These are phyloP conservation scores for Tillus elongatus DNA, from an alignment of 2,888 invertebrate species.

Conservation along the genomic window DNA sequence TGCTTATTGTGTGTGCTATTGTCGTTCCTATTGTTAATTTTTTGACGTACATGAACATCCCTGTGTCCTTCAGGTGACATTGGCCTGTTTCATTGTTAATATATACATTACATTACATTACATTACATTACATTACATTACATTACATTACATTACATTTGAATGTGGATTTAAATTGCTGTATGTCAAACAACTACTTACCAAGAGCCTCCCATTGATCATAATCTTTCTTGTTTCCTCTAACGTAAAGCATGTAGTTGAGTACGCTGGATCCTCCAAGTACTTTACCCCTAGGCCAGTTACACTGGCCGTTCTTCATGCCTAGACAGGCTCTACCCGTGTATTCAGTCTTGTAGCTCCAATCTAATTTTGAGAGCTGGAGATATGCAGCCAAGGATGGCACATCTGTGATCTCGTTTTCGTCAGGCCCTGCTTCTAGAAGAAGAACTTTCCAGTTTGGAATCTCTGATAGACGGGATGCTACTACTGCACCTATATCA, in stretches of 20 bases:
- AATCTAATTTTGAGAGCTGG: constrained; percentile 77
- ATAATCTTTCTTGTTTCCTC: constrained; percentile 74
- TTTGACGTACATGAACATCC: too few species aligned
- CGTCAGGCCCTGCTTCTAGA: constrained; percentile 78
- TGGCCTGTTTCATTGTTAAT: too few species aligned
- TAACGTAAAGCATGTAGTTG: constrained; percentile 85
- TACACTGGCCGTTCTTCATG: constrained; percentile 72
- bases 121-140: too few species aligned
- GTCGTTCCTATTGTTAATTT: too few species aligned
- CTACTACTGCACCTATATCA: constrained; percentile 83
- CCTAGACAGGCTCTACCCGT: constrained; percentile 72
- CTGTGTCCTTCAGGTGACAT: too few species aligned
- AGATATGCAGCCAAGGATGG: constrained; percentile 80
- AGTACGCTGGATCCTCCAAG: constrained; percentile 80
- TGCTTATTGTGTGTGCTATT: too few species aligned
- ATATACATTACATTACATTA: too few species aligned
- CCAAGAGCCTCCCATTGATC: constrained; percentile 73
- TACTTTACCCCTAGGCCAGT: constrained; percentile 84
- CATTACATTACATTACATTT: too few species aligned
- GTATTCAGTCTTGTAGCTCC: constrained; percentile 84
- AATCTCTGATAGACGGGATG: constrained; percentile 63
- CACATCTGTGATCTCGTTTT: constrained; percentile 81
- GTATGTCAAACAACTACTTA: constrained; percentile 17
- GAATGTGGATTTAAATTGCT: background rate
- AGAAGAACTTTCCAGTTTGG: constrained; percentile 68